Evolutionary conservation across 1,140 invertebrate genomes (phyloP).

Genomic region (Zelostemma sp.): DNA sequence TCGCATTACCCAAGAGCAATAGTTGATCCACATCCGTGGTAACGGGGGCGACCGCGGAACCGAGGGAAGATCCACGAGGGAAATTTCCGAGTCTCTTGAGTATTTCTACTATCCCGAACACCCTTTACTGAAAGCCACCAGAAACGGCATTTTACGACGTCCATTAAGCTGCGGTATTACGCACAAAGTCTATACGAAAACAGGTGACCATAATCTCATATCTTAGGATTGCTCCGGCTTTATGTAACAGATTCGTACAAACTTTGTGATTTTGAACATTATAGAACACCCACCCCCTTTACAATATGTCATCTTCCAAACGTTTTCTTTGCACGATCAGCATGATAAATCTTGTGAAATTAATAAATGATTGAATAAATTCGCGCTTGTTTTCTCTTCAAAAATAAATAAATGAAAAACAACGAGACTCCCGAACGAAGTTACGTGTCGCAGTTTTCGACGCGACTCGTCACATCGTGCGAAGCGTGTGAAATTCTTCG

Average conservation of each 20-base stretch:
- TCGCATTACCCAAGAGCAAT: constrained; percentile 37
- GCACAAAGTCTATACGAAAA: constrained; percentile 23
- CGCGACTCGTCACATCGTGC: too few species aligned
- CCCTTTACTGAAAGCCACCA: constrained; percentile 34
- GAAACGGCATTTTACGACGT: constrained; percentile 43
- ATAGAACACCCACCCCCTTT: not conserved
- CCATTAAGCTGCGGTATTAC: constrained; percentile 40
- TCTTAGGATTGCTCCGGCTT: constrained; percentile 6
- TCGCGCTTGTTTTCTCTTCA: too few species aligned
- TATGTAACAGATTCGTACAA: not conserved
- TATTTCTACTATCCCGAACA: constrained; percentile 32
- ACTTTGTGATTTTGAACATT: not conserved
- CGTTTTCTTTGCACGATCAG: too few species aligned
- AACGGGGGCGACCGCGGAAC: constrained; percentile 30
- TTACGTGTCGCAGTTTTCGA: too few species aligned
- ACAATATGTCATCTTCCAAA: not conserved
- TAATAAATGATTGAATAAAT: too few species aligned
- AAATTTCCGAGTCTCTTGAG: constrained; percentile 37
- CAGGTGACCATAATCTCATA: constrained; percentile 40
- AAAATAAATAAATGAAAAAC: too few species aligned
- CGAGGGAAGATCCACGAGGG: constrained; percentile 31
- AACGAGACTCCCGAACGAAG: too few species aligned
- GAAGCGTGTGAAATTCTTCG: not conserved
- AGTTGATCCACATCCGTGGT: constrained; percentile 31
- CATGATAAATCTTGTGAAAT: too few species aligned